Evolutionary conservation across 2,113 vertebrate genomes (phyloP).

Genomic region (Tachycineta bicolor): DNA sequence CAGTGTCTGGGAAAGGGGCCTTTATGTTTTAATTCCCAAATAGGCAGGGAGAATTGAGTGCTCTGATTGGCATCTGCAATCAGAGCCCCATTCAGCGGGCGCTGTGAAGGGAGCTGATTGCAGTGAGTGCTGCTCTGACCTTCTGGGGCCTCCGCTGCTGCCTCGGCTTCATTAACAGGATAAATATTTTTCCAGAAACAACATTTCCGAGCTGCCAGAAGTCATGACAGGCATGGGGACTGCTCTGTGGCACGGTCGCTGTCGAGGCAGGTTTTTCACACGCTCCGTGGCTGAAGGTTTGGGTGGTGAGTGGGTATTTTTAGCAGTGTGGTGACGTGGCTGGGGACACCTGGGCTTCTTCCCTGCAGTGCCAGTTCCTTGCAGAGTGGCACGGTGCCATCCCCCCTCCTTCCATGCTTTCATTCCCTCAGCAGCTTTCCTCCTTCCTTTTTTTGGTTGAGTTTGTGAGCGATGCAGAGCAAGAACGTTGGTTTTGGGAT

Average conservation of each 20-base stretch:
- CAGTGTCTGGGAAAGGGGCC: conserved; percentile 43
- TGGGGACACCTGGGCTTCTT: not conserved
- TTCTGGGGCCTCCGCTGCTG: conserved; percentile 48
- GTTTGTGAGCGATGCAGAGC: fast-evolving
- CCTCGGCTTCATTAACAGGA: conserved; percentile 68
- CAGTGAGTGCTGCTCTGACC: conserved; percentile 55
- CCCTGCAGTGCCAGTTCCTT: not conserved
- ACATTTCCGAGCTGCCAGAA: conserved; percentile 61
- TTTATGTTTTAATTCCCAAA: conserved; percentile 74
- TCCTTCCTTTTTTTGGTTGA: not conserved
- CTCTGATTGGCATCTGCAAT: conserved; percentile 72
- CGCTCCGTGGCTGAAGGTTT: fast-evolving
- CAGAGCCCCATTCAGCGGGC: conserved; percentile 65
- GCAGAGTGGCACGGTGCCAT: not conserved
- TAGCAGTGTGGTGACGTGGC: not conserved
- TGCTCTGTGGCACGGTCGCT: not conserved
- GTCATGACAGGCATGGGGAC: conserved; percentile 15
- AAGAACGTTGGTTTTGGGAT: not conserved
- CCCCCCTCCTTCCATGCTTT: not conserved
- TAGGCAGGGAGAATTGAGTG: conserved; percentile 62
- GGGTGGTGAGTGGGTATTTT: not conserved
- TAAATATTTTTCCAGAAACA: conserved; percentile 77
- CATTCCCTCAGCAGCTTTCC: not conserved
- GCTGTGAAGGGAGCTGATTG: conserved; percentile 67
- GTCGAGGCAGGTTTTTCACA: fast-evolving